Conservation (phyloP, 2,888 invertebrate genomes). For the Minunthozetes semirufus region DNA sequence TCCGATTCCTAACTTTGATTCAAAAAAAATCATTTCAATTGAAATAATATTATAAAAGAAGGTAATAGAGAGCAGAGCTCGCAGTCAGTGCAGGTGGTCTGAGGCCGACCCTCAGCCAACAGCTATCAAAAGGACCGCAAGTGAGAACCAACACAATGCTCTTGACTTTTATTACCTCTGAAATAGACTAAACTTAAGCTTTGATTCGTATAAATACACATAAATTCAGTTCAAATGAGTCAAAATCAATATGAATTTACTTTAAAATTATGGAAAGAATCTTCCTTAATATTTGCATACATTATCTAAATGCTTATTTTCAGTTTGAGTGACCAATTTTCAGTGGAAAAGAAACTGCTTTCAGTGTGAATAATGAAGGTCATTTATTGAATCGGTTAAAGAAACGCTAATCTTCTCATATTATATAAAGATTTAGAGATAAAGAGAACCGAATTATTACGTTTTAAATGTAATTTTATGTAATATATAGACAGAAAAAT, state of each 20-base stretch:
- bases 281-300: too few species aligned
- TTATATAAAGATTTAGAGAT: too few species aligned
- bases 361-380: too few species aligned
- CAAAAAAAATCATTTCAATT: neutral
- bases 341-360: too few species aligned
- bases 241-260: neutral
- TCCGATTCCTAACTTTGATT: neutral
- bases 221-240: neutral
- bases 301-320: too few species aligned
- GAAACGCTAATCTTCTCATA: too few species aligned
- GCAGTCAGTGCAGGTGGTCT: constrained; percentile 20
- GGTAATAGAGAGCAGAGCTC: neutral
- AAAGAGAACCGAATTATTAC: too few species aligned
- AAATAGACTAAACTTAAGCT: neutral
- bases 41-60: neutral
- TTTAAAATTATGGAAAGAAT: neutral
- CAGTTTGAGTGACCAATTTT: too few species aligned
- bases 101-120: constrained; percentile 11
- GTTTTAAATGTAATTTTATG: too few species aligned
- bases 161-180: neutral
- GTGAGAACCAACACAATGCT: neutral
- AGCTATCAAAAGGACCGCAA: constrained; percentile 19
- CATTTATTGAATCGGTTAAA: too few species aligned
- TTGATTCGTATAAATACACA: neutral
- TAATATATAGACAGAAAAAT: too few species aligned